These are phyloP conservation scores for Yponomeuta plumbellus DNA, from an alignment of 2,888 invertebrate genomes.

Conservation along the genomic window DNA sequence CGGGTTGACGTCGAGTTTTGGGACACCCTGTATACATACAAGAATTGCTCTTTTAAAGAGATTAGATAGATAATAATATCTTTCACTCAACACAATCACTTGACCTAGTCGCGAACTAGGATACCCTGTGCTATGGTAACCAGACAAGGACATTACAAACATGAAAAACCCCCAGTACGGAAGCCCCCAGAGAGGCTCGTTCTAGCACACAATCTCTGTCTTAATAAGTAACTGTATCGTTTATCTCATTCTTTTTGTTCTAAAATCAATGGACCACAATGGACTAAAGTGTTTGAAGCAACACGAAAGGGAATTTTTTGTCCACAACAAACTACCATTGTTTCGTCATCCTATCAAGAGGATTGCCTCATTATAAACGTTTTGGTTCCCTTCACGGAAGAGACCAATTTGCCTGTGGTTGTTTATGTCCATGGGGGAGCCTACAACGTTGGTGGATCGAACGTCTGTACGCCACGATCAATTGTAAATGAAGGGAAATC, in stretches of 20 bases:
- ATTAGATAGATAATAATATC: too few species aligned
- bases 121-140: too few species aligned
- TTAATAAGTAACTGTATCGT: too few species aligned
- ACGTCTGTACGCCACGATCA: slow-evolving; percentile 17
- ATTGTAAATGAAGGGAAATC: slow-evolving; percentile 25
- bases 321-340: not conserved
- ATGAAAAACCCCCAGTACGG: too few species aligned
- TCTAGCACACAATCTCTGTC: too few species aligned
- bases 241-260: not conserved
- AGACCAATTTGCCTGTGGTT: slow-evolving; percentile 33
- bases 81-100: too few species aligned
- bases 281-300: slow-evolving; percentile 7
- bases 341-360: not conserved
- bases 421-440: slow-evolving; percentile 37
- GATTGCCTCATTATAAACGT: slow-evolving; percentile 23
- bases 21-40: too few species aligned
- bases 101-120: too few species aligned
- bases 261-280: slow-evolving; percentile 6
- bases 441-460: slow-evolving; percentile 26
- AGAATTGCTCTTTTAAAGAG: too few species aligned
- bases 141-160: too few species aligned
- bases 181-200: too few species aligned
- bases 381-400: slow-evolving; percentile 30
- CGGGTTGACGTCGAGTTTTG: too few species aligned
- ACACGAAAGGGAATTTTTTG: not conserved